Conservation (phyloP, 2,888 invertebrate genomes). For the Andrena haemorrhoa region DNA sequence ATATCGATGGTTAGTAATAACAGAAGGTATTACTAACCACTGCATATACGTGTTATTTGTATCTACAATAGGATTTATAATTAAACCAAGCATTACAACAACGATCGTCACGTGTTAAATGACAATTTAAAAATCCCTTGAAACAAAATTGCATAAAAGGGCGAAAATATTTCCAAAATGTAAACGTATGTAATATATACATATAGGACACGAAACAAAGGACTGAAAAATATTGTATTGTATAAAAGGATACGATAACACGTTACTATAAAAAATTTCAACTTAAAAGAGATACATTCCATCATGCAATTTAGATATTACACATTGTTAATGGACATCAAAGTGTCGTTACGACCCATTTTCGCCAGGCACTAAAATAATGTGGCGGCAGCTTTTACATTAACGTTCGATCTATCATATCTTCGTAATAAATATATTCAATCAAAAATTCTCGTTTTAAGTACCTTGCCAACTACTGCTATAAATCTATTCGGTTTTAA, state of each 20-base stretch:
- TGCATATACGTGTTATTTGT: constrained; percentile 46
- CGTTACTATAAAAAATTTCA: constrained; percentile 38
- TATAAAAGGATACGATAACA: constrained; percentile 26
- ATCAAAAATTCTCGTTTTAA: not conserved
- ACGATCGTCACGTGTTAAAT: constrained; percentile 32
- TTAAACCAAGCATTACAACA: constrained; percentile 37
- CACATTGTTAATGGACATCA: constrained; percentile 57
- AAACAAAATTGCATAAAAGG: constrained; percentile 31
- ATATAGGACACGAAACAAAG: constrained; percentile 38
- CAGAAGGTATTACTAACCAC: constrained; percentile 25
- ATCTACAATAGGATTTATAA: constrained; percentile 32
- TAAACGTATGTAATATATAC: constrained; percentile 32
- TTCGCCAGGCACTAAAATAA: constrained; percentile 44
- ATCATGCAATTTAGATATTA: constrained; percentile 60
- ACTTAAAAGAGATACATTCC: constrained; percentile 48
- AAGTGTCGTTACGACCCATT: constrained; percentile 53
- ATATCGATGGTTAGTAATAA: constrained; percentile 15
- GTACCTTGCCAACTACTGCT: not conserved
- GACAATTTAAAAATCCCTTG: constrained; percentile 34
- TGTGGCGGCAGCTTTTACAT: constrained; percentile 28
- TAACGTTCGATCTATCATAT: not conserved
- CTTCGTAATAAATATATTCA: not conserved
- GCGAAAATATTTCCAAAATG: constrained; percentile 18
- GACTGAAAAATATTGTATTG: constrained; percentile 18
- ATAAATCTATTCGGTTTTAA: constrained; percentile 1